Evolutionary conservation across 2,113 vertebrate species (phyloP).

Genomic region (Solea solea): DNA sequence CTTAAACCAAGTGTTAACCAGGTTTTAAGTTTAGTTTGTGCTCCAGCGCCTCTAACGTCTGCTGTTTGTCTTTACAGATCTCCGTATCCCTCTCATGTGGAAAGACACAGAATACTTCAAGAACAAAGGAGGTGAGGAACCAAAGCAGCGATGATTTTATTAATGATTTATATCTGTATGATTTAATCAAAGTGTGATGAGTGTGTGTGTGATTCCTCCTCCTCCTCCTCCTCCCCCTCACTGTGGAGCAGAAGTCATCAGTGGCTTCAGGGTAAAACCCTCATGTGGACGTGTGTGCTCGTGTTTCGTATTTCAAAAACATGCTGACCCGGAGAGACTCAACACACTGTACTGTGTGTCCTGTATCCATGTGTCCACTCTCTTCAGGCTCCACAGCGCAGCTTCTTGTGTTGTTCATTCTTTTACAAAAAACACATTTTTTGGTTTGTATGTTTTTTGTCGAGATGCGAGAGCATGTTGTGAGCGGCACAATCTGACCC

Average conservation of each 20-base stretch:
- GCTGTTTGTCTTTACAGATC: constrained; percentile 80
- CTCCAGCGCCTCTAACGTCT: background rate
- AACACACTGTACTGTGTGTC: background rate
- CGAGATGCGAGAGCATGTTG: constrained; percentile 17
- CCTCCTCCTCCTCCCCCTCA: constrained; percentile 10
- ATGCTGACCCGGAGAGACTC: background rate
- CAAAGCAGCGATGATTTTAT: constrained; percentile 25
- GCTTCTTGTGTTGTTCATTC: constrained; percentile 28
- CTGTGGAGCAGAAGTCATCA: constrained; percentile 13
- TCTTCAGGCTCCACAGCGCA: background rate
- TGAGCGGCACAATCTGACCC: constrained; percentile 44
- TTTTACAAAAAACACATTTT: constrained; percentile 24
- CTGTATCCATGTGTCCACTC: background rate
- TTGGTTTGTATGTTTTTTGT: constrained; percentile 2
- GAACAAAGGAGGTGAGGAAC: constrained; percentile 92
- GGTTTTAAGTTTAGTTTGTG: too few species aligned
- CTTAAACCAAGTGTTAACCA: too few species aligned
- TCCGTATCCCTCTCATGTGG: constrained; percentile 97
- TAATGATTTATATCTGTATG: constrained; percentile 39
- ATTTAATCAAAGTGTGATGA: constrained; percentile 22
- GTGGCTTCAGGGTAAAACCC: background rate
- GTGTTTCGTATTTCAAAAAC: background rate
- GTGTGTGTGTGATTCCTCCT: constrained; percentile 17
- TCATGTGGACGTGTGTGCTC: background rate
- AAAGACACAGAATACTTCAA: constrained; percentile 97